Conservation (phyloP, 2,888 invertebrate species). For the Congeria kusceri region DNA sequence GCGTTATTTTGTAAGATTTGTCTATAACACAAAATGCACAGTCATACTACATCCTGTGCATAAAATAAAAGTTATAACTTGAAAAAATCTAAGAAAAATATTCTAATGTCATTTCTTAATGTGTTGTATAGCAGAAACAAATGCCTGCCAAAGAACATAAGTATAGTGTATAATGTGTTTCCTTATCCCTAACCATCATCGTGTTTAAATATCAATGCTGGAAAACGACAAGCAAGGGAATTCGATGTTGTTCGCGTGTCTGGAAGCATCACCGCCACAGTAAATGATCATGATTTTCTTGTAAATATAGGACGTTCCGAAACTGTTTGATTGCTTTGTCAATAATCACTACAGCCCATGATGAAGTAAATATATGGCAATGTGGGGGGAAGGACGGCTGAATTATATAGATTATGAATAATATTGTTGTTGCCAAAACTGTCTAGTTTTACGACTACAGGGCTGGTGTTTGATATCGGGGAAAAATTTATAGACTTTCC, state of each 20-base stretch:
- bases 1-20: no score
- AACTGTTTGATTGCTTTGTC: slow-evolving; percentile 55
- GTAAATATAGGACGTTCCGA: slow-evolving; percentile 59
- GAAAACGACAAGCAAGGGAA: slow-evolving; percentile 43
- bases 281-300: slow-evolving; percentile 64
- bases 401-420: slow-evolving; percentile 52
- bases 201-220: slow-evolving; percentile 46
- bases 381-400: slow-evolving; percentile 27
- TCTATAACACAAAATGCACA: background rate
- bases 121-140: slow-evolving; percentile 49
- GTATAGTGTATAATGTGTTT: slow-evolving; percentile 53
- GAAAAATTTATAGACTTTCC: no score
- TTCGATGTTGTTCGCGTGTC: slow-evolving; percentile 56
- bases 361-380: slow-evolving; percentile 47
- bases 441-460: background rate
- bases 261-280: slow-evolving; percentile 36
- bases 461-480: background rate
- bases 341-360: slow-evolving; percentile 53
- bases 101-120: slow-evolving; percentile 54
- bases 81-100: no score
- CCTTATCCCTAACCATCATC: slow-evolving; percentile 44
- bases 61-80: no score
- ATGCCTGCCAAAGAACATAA: slow-evolving; percentile 41
- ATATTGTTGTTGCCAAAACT: slow-evolving; percentile 20
- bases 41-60: no score